These are phyloP conservation scores for Scaptomyza reducta DNA, from an alignment of 2,888 invertebrate species.

Conservation along the genomic window DNA sequence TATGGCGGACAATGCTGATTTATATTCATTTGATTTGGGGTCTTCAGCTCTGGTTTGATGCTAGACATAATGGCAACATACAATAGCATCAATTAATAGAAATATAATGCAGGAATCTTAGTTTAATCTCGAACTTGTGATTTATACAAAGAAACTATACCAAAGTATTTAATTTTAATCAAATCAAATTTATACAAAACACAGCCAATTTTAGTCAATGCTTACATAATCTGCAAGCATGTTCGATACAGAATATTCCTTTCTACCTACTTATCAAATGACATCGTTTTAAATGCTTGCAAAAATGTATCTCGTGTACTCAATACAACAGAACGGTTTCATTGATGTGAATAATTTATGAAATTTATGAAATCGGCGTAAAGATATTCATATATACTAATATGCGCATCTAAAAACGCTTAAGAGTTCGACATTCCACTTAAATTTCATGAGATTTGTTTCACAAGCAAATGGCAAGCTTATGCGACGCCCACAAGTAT, in stretches of 20 bases:
- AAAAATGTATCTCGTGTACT: not conserved
- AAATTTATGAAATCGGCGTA: conserved; percentile 3
- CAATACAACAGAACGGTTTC: not conserved
- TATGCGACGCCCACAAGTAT: conserved; percentile 12
- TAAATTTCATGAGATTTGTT: conserved; percentile 35
- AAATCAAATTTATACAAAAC: too few species aligned
- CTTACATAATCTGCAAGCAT: not conserved
- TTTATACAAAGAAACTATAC: not conserved
- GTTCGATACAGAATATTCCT: not conserved
- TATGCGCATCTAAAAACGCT: not conserved
- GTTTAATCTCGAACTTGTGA: too few species aligned
- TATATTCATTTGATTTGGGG: conserved; percentile 37
- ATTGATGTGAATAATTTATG: conserved; percentile 2
- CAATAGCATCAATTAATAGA: conserved; percentile 2
- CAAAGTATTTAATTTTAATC: too few species aligned
- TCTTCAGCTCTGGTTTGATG: conserved; percentile 4
- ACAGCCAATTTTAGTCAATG: too few species aligned
- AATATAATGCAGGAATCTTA: not conserved
- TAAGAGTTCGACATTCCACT: conserved; percentile 36
- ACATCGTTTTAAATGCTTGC: too few species aligned
- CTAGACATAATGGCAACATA: conserved; percentile 5
- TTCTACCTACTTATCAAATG: too few species aligned
- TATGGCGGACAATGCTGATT: conserved; percentile 30
- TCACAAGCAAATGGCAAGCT: conserved; percentile 6
- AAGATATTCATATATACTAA: not conserved